Evolutionary conservation across 1,140 invertebrate species (phyloP).

Genomic region (Globodera rostochiensis): DNA sequence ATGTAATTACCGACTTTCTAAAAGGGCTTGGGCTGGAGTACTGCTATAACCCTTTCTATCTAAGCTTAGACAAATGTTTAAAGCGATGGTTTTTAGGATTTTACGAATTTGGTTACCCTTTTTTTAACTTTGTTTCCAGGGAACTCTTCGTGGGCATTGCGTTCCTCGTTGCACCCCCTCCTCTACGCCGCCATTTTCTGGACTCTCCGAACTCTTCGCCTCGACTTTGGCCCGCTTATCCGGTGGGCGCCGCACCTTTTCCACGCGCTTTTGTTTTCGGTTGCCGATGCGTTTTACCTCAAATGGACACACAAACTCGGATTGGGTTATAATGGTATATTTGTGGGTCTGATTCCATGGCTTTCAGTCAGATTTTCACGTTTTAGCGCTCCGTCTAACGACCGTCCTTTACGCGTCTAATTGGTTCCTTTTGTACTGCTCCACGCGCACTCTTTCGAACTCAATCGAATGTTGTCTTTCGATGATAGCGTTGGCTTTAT

Average conservation of each 20-base stretch:
- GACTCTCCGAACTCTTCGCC: slow-evolving; percentile 23
- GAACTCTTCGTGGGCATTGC: slow-evolving; percentile 23
- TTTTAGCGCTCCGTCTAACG: slow-evolving; percentile 25
- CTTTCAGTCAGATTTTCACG: background rate
- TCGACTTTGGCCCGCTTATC: slow-evolving; percentile 31
- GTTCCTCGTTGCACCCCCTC: slow-evolving; percentile 41
- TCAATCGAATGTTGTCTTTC: slow-evolving; percentile 37
- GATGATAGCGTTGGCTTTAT: slow-evolving; percentile 42
- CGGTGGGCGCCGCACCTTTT: slow-evolving; percentile 36
- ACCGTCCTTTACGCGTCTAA: slow-evolving; percentile 37
- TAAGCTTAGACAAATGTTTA: no score
- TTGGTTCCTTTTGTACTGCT: slow-evolving; percentile 50
- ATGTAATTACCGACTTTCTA: slow-evolving; percentile 9
- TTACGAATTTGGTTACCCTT: background rate
- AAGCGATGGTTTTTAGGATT: background rate
- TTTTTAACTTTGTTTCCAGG: background rate
- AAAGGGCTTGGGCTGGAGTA: no score
- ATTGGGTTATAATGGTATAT: slow-evolving; percentile 11
- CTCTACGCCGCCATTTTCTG: slow-evolving; percentile 33
- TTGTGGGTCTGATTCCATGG: background rate
- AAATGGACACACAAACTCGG: slow-evolving; percentile 24
- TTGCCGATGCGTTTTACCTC: slow-evolving; percentile 42
- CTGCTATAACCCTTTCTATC: no score
- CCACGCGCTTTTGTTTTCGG: slow-evolving; percentile 40
- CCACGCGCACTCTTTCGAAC: slow-evolving; percentile 43